These are phyloP conservation scores for Gymnopithys bicolor DNA, from an alignment of 2,797 vertebrate genomes.

Conservation along the genomic window DNA sequence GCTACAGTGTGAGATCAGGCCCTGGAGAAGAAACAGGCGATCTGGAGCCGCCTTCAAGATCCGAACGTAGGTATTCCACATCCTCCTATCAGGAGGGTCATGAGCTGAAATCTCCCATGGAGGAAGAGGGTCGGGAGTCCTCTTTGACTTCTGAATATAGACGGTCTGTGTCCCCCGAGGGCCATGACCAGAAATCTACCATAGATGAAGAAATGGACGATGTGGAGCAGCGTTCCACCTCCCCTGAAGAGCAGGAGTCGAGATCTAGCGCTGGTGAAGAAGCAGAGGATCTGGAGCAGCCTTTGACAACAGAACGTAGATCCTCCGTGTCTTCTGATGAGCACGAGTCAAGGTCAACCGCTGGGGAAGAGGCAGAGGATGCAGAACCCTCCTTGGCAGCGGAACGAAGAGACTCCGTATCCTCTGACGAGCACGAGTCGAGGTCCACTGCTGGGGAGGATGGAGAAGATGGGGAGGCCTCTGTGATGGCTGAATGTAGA, in stretches of 20 bases:
- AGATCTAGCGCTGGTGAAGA: conserved; percentile 56
- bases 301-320: background rate
- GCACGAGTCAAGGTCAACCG: conserved; percentile 40
- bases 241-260: conserved; percentile 58
- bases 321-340: conserved; percentile 51
- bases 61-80: conserved; percentile 70
- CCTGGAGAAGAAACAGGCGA: conserved; percentile 24
- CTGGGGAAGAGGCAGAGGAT: conserved; percentile 55
- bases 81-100: conserved; percentile 65
- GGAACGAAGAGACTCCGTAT: conserved; percentile 36
- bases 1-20: conserved; percentile 27
- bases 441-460: conserved; percentile 56
- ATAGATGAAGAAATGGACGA: conserved; percentile 55
- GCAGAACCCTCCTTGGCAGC: conserved; percentile 16
- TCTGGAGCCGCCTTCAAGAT: conserved; percentile 53
- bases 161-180: conserved; percentile 29
- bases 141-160: conserved; percentile 33
- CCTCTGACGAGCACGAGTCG: conserved; percentile 42
- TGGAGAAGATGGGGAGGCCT: conserved; percentile 63
- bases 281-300: conserved; percentile 40
- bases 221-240: conserved; percentile 8
- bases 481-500: conserved; percentile 71
- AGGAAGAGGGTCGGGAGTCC: conserved; percentile 37
- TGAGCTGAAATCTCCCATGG: conserved; percentile 24
- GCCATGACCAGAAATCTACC: conserved; percentile 35